A percentile compares a stretch with the other conserved stretches of the same genome.
phyloP scores from a whole-genome alignment of 2,888 invertebrate species.

The Chymomyza amoena region DNA sequence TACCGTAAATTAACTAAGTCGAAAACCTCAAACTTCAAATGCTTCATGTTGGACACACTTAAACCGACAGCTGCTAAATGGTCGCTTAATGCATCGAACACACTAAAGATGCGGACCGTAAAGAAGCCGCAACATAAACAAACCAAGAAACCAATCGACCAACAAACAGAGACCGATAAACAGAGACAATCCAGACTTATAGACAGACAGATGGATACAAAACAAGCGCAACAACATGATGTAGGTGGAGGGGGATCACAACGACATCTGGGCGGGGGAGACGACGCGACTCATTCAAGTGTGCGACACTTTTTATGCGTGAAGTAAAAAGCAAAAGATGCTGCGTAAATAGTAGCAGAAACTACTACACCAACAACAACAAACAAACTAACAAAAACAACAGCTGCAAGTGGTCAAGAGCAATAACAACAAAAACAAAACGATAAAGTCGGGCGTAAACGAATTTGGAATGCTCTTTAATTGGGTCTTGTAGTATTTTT shows the following conservation, averaged over 20 bases:
- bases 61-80: constrained; percentile 54
- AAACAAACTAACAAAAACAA: background rate
- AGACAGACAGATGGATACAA: constrained; percentile 42
- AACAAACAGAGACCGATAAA: constrained; percentile 31
- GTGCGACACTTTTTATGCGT: constrained; percentile 70
- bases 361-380: constrained; percentile 27
- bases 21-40: constrained; percentile 20
- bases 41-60: constrained; percentile 28
- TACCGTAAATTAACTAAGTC: background rate
- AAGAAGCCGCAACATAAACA: background rate
- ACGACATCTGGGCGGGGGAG: constrained; percentile 18
- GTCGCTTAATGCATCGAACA: constrained; percentile 24
- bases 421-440: constrained; percentile 32
- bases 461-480: background rate
- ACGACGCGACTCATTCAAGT: constrained; percentile 64
- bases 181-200: constrained; percentile 41
- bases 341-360: constrained; percentile 23
- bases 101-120: background rate
- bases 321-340: constrained; percentile 43
- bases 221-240: constrained; percentile 50
- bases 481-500: too few species aligned
- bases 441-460: constrained; percentile 19
- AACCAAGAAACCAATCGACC: constrained; percentile 9
- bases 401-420: constrained; percentile 35
- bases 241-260: constrained; percentile 5